These are phyloP conservation scores for Apogon talboti DNA, from an alignment of 2,797 vertebrate genomes.

Conservation along the genomic window DNA sequence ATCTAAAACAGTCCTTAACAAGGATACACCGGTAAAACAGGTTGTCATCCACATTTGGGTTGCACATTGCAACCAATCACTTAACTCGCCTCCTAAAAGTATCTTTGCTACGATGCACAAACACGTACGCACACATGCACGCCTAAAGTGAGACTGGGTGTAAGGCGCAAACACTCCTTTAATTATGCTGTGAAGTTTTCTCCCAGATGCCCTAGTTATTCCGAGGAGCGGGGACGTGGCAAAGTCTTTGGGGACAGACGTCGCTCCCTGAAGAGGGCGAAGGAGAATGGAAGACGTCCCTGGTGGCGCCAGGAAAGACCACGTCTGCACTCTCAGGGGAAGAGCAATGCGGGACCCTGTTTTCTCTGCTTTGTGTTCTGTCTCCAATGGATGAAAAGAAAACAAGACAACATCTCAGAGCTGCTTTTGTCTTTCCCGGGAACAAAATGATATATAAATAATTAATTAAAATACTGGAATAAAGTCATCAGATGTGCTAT, in stretches of 20 bases:
- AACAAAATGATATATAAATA: conserved; percentile 42
- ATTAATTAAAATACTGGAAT: conserved; percentile 37
- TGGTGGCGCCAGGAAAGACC: conserved; percentile 59
- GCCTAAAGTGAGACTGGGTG: conserved; percentile 26
- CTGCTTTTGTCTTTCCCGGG: conserved; percentile 53
- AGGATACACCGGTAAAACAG: conserved; percentile 20
- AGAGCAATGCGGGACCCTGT: conserved; percentile 51
- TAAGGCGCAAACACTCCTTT: conserved; percentile 64
- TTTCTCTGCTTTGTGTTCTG: conserved; percentile 52
- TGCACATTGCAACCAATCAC: conserved; percentile 48
- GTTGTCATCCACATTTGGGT: conserved; percentile 45
- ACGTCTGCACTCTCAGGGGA: conserved; percentile 56
- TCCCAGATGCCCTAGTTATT: conserved; percentile 79
- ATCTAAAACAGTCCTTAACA: conserved; percentile 32
- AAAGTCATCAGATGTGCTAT: conserved; percentile 45
- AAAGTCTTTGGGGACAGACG: conserved; percentile 71
- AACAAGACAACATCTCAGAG: conserved; percentile 56
- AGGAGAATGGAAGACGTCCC: conserved; percentile 68
- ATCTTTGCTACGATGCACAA: conserved; percentile 35
- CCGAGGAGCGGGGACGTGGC: conserved; percentile 45
- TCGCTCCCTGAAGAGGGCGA: conserved; percentile 70
- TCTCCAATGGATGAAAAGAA: conserved; percentile 48
- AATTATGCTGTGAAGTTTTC: conserved; percentile 79
- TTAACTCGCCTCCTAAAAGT: conserved; percentile 47
- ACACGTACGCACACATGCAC: conserved; percentile 20